Conservation (phyloP, 2,113 vertebrate species). For the Gopherus flavomarginatus region DNA sequence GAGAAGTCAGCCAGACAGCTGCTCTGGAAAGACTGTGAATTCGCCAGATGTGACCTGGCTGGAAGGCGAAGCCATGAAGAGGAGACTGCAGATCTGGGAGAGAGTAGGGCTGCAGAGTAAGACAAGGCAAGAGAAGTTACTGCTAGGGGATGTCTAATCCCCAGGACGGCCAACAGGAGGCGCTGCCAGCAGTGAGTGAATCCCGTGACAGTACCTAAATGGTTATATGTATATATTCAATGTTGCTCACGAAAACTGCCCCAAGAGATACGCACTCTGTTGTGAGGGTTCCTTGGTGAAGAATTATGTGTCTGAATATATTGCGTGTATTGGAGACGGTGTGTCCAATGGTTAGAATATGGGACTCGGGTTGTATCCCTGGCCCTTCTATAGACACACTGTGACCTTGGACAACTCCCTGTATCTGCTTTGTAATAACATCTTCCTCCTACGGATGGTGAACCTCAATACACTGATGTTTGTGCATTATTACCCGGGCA, state of each 20-base stretch:
- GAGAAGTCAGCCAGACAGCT: neutral
- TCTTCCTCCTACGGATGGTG: neutral
- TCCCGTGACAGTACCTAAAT: neutral
- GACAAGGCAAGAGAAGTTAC: neutral
- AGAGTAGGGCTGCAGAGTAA: neutral
- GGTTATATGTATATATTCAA: neutral
- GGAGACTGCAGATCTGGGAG: neutral
- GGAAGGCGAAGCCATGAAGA: neutral
- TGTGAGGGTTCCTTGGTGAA: neutral
- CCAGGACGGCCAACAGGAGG: neutral
- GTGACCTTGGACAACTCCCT: too few species aligned
- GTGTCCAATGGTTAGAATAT: neutral
- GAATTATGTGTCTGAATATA: neutral
- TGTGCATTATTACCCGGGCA: neutral
- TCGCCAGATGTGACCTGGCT: neutral
- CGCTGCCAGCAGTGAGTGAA: neutral
- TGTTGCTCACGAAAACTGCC: neutral
- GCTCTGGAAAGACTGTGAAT: neutral
- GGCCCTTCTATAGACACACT: neutral
- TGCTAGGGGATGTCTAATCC: neutral
- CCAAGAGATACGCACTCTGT: neutral
- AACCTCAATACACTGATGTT: neutral
- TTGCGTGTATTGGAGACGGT: neutral
- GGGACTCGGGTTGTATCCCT: neutral
- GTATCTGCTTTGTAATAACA: neutral